These are phyloP conservation scores for Synchiropus splendidus DNA, from an alignment of 2,113 vertebrate genomes.

Conservation along the genomic window DNA sequence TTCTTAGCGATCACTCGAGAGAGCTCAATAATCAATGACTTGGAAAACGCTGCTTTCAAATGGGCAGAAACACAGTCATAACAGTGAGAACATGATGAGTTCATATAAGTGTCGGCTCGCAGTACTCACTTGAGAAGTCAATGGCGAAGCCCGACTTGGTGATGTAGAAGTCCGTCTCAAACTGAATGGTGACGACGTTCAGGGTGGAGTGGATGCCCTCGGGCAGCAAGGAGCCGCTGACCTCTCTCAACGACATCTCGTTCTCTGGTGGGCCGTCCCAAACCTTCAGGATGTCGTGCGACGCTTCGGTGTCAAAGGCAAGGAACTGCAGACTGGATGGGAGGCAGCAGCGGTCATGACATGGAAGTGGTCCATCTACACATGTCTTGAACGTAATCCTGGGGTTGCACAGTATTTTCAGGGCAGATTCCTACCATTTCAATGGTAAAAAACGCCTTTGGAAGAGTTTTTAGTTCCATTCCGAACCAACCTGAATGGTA, in stretches of 20 bases:
- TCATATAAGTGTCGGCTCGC: too few species aligned
- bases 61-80: too few species aligned
- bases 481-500: too few species aligned
- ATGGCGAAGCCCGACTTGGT: conserved; percentile 98
- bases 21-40: background rate
- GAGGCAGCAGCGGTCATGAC: conserved; percentile 4
- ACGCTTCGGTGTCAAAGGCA: conserved; percentile 96
- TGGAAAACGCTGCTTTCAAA: background rate
- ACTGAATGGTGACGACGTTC: conserved; percentile 90
- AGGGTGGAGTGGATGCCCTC: conserved; percentile 96
- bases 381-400: too few species aligned
- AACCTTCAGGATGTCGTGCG: conserved; percentile 92
- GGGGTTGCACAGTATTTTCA: too few species aligned
- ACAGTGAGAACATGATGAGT: too few species aligned
- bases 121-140: conserved; percentile 93
- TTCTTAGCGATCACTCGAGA: too few species aligned
- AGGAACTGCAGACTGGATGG: conserved; percentile 86
- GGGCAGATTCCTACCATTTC: too few species aligned
- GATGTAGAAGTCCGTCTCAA: conserved; percentile 98
- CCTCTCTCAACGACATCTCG: conserved; percentile 91
- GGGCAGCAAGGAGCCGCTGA: conserved; percentile 92
- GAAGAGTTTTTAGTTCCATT: too few species aligned
- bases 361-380: too few species aligned
- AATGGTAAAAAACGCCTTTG: too few species aligned
- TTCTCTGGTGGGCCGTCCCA: conserved; percentile 95